Percentiles rank a stretch among this genome's conserved stretches.
Evolutionary conservation across 2,113 vertebrate species (phyloP).

Genomic region (Bubo blakistoni): DNA sequence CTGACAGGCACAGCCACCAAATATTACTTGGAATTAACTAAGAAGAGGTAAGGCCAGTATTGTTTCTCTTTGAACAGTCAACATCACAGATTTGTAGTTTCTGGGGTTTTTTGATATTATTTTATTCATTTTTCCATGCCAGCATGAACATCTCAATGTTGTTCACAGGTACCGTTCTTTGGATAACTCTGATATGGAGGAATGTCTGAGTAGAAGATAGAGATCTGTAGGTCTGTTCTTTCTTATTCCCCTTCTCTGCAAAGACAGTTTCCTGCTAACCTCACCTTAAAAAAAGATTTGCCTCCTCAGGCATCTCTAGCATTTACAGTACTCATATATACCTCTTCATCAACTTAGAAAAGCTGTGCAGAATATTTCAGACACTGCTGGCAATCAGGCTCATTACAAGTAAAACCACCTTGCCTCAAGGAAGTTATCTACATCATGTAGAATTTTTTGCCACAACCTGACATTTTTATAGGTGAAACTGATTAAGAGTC

Average conservation of each 20-base stretch:
- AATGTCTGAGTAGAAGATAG: neutral
- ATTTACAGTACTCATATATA: neutral
- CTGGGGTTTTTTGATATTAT: neutral
- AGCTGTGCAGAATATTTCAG: neutral
- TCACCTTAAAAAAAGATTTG: neutral
- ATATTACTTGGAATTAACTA: neutral
- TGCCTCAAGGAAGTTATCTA: neutral
- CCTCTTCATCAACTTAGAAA: neutral
- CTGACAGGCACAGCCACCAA: neutral
- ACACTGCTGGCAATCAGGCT: neutral
- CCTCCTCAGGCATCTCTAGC: neutral
- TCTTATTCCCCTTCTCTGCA: neutral
- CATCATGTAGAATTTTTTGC: neutral
- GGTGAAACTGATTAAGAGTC: neutral
- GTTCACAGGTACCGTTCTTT: neutral
- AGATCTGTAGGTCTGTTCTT: neutral
- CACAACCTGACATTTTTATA: neutral
- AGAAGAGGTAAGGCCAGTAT: neutral
- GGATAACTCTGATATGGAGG: neutral
- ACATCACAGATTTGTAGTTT: neutral
- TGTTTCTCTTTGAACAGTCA: neutral
- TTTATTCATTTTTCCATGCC: neutral
- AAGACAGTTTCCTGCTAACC: neutral
- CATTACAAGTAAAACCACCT: neutral
- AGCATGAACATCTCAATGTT: neutral